phyloP scores from a whole-genome alignment of 2,888 invertebrate genomes.

The Ormyrus thymus region DNA sequence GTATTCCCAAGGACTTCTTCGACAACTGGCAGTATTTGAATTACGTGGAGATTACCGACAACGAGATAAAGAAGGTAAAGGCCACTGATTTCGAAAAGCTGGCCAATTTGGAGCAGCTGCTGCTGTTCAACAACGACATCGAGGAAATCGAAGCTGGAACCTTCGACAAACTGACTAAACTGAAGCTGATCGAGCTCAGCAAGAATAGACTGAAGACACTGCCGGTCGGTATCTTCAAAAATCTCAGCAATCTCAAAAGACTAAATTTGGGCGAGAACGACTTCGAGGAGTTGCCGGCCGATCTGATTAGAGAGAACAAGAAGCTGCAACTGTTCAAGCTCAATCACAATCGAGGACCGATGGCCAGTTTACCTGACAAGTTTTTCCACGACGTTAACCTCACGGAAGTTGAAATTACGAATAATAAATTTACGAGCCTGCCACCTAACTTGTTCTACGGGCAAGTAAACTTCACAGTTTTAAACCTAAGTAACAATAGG shows the following conservation, averaged over 20 bases:
- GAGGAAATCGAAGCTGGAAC: conserved; percentile 77
- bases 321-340: conserved; percentile 76
- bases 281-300: conserved; percentile 79
- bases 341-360: conserved; percentile 69
- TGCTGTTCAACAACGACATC: conserved; percentile 82
- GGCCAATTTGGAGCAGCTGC: conserved; percentile 77
- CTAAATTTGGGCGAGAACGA: conserved; percentile 79
- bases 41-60: background rate
- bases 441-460: conserved; percentile 79
- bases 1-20: background rate
- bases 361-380: conserved; percentile 78
- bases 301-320: conserved; percentile 78
- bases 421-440: conserved; percentile 78
- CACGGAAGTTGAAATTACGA: conserved; percentile 77
- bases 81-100: conserved; percentile 59
- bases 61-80: background rate
- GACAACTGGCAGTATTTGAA: background rate
- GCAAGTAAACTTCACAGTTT: conserved; percentile 74
- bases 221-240: conserved; percentile 74
- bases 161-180: conserved; percentile 79
- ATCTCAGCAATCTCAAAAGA: conserved; percentile 30
- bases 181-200: conserved; percentile 82
- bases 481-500: conserved; percentile 79
- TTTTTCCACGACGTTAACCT: conserved; percentile 79
- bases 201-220: conserved; percentile 81